Percentiles rank a stretch among this genome's conserved stretches.
Evolutionary conservation across 2,113 vertebrate genomes (phyloP).

Genomic region (Illadopsis cleaveri): DNA sequence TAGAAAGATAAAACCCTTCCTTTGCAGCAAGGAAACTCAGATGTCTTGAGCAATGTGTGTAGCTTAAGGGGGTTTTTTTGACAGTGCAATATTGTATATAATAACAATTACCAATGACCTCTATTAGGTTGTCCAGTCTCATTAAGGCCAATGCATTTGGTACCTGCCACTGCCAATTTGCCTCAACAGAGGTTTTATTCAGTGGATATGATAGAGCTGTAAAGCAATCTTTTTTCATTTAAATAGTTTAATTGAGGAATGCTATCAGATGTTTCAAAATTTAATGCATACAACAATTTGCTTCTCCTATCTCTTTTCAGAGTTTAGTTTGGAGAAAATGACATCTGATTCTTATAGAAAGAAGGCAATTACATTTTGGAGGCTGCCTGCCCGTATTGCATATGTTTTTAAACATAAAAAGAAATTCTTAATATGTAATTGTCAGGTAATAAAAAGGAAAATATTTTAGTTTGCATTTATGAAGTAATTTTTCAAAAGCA

Average conservation of each 20-base stretch:
- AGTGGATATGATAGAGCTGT: conserved; percentile 93
- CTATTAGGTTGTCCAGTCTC: conserved; percentile 87
- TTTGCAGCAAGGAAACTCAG: conserved; percentile 49
- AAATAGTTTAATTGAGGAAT: conserved; percentile 98
- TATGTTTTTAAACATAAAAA: conserved; percentile 88
- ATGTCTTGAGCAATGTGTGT: conserved; percentile 66
- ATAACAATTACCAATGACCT: conserved; percentile 94
- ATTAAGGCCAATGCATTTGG: conserved; percentile 81
- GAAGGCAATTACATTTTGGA: conserved; percentile 86
- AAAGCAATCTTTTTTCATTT: conserved; percentile 94
- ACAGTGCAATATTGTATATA: conserved; percentile 87
- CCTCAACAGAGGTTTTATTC: conserved; percentile 91
- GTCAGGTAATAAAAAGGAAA: conserved; percentile 86
- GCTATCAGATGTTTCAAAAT: conserved; percentile 93
- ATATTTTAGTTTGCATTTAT: conserved; percentile 85
- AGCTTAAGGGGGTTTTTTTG: conserved; percentile 64
- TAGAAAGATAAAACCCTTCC: conserved; percentile 33
- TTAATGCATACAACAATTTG: conserved; percentile 89
- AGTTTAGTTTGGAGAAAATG: conserved; percentile 83
- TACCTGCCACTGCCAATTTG: conserved; percentile 92
- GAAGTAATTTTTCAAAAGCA: conserved; percentile 87
- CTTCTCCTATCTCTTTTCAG: conserved; percentile 80
- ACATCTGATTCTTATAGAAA: conserved; percentile 85
- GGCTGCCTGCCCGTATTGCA: conserved; percentile 77
- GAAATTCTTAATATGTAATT: conserved; percentile 88